These are phyloP conservation scores for Spilosoma lubricipeda DNA, from an alignment of 2,888 invertebrate genomes.

Conservation along the genomic window DNA sequence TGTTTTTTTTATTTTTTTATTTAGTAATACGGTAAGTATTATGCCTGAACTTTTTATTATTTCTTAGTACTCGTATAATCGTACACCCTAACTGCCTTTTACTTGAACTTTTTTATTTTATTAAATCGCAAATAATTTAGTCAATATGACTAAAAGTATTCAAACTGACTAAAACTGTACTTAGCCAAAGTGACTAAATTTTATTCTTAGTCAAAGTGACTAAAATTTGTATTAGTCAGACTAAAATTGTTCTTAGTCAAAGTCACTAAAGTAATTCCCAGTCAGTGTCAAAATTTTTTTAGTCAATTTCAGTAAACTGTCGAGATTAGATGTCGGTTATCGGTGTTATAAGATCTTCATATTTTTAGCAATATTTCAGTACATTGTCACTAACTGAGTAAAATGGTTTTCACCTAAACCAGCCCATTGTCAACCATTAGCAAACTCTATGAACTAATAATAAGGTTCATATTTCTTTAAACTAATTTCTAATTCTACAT, in stretches of 20 bases:
- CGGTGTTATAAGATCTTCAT: neutral
- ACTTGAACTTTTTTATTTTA: neutral
- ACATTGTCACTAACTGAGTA: neutral
- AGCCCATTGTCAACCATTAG: neutral
- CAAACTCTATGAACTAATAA: neutral
- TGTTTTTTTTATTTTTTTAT: neutral
- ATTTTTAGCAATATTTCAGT: neutral
- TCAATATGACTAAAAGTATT: neutral
- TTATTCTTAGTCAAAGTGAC: neutral
- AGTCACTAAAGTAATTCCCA: neutral
- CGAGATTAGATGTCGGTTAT: neutral
- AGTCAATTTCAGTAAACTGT: neutral
- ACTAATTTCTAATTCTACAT: neutral
- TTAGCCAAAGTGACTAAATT: neutral
- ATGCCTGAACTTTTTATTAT: slow-evolving; percentile 16
- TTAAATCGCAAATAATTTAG: neutral
- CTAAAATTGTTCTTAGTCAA: neutral
- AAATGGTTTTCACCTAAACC: neutral
- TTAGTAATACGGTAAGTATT: too few relatives aligned
- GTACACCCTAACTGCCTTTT: slow-evolving; percentile 13
- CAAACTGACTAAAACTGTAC: neutral
- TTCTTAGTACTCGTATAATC: neutral
- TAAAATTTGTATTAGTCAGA: neutral
- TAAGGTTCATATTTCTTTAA: neutral
- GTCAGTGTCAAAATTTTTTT: neutral